Evolutionary conservation across 2,888 invertebrate species (phyloP).

Genomic region (Tridacna gigas): DNA sequence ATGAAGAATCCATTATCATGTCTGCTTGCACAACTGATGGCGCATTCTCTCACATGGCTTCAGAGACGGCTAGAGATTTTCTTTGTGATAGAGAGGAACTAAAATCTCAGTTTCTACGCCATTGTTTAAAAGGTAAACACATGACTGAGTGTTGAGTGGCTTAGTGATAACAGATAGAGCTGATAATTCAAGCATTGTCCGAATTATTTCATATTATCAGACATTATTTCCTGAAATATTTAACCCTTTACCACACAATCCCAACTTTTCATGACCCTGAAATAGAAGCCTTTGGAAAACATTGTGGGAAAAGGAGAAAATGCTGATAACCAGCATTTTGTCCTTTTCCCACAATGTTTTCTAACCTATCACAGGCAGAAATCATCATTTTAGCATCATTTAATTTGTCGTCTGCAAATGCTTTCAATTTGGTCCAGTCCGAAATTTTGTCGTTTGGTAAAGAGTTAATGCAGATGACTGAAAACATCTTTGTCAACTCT

Average conservation of each 20-base stretch:
- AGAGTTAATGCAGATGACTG: too few species aligned
- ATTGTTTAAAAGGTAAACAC: constrained; percentile 14
- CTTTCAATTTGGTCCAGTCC: too few species aligned
- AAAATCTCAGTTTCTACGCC: constrained; percentile 22
- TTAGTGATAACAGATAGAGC: too few species aligned
- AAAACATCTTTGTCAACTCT: too few species aligned
- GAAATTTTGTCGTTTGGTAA: too few species aligned
- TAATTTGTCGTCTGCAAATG: too few species aligned
- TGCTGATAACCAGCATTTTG: neutral
- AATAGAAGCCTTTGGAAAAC: neutral
- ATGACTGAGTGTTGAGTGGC: too few species aligned
- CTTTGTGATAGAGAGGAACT: constrained; percentile 12
- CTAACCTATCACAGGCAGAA: neutral
- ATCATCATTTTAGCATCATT: too few species aligned
- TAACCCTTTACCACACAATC: neutral
- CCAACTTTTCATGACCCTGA: neutral
- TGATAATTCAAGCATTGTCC: too few species aligned
- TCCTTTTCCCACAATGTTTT: constrained; percentile 1
- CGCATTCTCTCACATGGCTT: neutral
- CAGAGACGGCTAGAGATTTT: constrained; percentile 6
- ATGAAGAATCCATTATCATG: constrained; percentile 13
- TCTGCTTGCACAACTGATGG: constrained; percentile 10
- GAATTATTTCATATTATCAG: too few species aligned
- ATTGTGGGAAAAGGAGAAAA: neutral
- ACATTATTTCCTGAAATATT: too few species aligned